Evolutionary conservation across 2,113 vertebrate species (phyloP).

Genomic region (Motacilla tschutschensis): DNA sequence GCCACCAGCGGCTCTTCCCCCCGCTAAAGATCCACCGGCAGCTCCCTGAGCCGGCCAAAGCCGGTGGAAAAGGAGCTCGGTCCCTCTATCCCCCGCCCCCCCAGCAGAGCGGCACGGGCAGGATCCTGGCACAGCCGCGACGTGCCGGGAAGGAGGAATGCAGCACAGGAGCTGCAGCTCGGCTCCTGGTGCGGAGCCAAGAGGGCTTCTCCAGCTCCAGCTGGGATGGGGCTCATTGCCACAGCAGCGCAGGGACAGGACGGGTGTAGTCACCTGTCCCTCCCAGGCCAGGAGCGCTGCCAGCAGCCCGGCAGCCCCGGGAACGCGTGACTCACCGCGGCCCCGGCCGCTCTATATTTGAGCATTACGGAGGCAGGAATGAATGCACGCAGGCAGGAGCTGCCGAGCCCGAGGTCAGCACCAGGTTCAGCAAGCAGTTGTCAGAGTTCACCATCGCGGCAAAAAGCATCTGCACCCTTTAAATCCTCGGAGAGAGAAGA

Average conservation of each 20-base stretch:
- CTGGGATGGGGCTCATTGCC: accelerated
- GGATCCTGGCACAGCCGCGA: neutral
- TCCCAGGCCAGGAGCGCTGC: neutral
- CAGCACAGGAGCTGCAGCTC: neutral
- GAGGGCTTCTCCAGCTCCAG: neutral
- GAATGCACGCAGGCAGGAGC: neutral
- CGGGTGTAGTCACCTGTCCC: neutral
- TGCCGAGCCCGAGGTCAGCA: neutral
- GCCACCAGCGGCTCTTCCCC: neutral
- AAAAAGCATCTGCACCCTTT: neutral
- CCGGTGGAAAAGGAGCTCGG: neutral
- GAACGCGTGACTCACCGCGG: neutral
- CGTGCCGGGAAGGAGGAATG: neutral
- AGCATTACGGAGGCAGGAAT: constrained; percentile 16
- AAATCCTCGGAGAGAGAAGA: neutral
- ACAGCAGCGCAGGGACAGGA: accelerated
- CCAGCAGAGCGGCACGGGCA: neutral
- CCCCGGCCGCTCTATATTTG: neutral
- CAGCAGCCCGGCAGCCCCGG: neutral
- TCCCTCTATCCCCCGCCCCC: accelerated
- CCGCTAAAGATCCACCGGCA: accelerated
- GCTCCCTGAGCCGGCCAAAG: accelerated
- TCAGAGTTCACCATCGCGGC: neutral
- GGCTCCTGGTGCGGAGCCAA: neutral
- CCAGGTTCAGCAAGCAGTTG: neutral